Evolutionary conservation across 1,140 invertebrate genomes (phyloP), one percentile per base, ranked within the genome.

Genomic region (Hypothenemus hampei): DNA sequence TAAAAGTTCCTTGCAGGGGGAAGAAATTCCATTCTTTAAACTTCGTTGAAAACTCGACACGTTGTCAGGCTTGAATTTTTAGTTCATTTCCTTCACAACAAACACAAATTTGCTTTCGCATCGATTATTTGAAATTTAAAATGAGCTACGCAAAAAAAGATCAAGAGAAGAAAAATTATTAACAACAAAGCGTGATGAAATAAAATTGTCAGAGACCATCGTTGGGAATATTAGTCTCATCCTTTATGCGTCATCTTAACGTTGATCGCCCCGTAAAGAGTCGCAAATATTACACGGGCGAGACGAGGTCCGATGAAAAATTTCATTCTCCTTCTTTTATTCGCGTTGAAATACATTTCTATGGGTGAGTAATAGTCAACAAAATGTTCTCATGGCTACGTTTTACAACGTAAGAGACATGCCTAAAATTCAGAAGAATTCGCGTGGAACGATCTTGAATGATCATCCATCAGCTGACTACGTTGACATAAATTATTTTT

Each of bases 61-160:
- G 24, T 19, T 31, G n/a, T 43, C n/a, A 29, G 6, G 26, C 26
- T 29, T 19, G 24, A 19, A 20, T 39, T 39, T 37, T 22, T 15
- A 29, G 16, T 52, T 52, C n/a, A 23, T 18, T 40, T 23, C 11
- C 40, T 45, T 54, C n/a, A n/a, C n/a, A n/a, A n/a, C n/a, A n/a
- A n/a, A n/a, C n/a, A n/a, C 19, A 49, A 29, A 29, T 3, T 39
- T 31, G 18, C 24, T 31, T 31, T 1, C 10, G 10, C 26, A 3
- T 11, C 26, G 1, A 31, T 31, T 31, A 2, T 31, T 3, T 11
- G 26, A 31, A 13, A 31, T 31, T 13, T 31, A 31, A 31, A 8
- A 31, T 1, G 3, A 8, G 13, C 1, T 31, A 1, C 1, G 26
- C 1, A 31, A 11, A 13, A 11, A n/a, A n/a, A n/a, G n/a, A n/a